These are phyloP conservation scores for Drosophila kambysellisi DNA, from an alignment of 2,888 invertebrate genomes.

Conservation along the genomic window DNA sequence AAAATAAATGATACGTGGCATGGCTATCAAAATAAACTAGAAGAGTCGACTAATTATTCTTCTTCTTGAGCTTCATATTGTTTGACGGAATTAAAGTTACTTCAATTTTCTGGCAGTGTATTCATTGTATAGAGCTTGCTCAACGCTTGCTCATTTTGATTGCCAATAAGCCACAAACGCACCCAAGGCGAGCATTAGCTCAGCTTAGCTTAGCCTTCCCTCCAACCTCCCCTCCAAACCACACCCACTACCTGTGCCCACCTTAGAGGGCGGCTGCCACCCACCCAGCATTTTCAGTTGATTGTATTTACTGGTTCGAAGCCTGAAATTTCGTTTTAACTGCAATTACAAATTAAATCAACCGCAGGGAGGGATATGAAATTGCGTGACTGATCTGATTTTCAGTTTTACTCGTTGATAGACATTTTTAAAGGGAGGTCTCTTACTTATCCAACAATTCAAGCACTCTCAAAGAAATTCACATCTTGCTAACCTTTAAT, in stretches of 20 bases:
- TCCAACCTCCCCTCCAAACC: not conserved
- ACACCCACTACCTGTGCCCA: constrained; percentile 12
- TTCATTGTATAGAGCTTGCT: constrained; percentile 24
- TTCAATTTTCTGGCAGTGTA: constrained; percentile 27
- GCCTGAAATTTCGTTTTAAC: constrained; percentile 52
- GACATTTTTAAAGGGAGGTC: constrained; percentile 1
- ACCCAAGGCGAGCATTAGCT: constrained; percentile 68
- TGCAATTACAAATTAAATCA: constrained; percentile 75
- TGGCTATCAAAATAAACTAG: not conserved
- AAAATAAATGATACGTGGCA: not conserved
- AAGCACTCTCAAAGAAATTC: not conserved
- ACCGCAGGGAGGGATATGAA: constrained; percentile 45
- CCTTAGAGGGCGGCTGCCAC: constrained; percentile 5
- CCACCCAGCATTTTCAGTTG: constrained; percentile 24
- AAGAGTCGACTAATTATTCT: not conserved
- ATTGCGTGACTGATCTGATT: constrained; percentile 49
- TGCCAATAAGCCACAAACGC: constrained; percentile 71
- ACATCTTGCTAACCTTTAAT: not conserved
- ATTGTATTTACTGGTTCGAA: constrained; percentile 50
- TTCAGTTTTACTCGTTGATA: constrained; percentile 10
- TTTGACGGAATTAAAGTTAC: not conserved
- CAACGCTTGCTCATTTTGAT: constrained; percentile 56
- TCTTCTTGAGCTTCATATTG: not conserved
- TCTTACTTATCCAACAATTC: not conserved
- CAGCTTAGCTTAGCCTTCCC: constrained; percentile 5